phyloP scores from a whole-genome alignment of 2,888 invertebrate species.

The Macrostomum cliftonense region DNA sequence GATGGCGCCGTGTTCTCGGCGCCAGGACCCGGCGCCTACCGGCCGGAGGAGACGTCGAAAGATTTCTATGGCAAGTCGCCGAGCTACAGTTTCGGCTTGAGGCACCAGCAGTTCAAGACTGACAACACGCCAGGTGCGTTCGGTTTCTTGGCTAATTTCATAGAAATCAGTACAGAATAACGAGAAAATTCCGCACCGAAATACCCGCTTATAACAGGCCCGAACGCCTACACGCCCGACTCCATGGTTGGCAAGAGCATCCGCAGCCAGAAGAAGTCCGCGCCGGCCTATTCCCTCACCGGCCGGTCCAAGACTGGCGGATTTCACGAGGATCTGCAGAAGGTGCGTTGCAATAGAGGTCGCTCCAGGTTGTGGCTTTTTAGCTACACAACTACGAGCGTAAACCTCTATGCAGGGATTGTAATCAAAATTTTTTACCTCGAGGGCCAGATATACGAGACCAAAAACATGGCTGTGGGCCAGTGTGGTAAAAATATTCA shows the following conservation, averaged over 20 bases:
- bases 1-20: constrained; percentile 16
- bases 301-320: constrained; percentile 51
- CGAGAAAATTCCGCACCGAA: no score
- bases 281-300: constrained; percentile 69
- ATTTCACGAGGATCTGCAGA: constrained; percentile 25
- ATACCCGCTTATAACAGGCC: no score
- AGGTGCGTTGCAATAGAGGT: no score
- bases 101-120: constrained; percentile 21
- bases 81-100: constrained; percentile 27
- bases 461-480: no score
- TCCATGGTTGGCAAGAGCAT: constrained; percentile 30
- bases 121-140: constrained; percentile 33
- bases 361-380: not conserved
- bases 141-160: no score
- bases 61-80: constrained; percentile 21
- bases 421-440: no score
- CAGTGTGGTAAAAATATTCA: no score
- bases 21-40: constrained; percentile 35
- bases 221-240: constrained; percentile 23
- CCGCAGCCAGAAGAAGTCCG: constrained; percentile 30
- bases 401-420: no score
- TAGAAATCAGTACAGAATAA: no score
- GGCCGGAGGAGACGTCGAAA: constrained; percentile 24
- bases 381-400: not conserved
- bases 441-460: no score